Evolutionary conservation across 2,113 vertebrate genomes (phyloP).

Genomic region (Fregetta grallaria): DNA sequence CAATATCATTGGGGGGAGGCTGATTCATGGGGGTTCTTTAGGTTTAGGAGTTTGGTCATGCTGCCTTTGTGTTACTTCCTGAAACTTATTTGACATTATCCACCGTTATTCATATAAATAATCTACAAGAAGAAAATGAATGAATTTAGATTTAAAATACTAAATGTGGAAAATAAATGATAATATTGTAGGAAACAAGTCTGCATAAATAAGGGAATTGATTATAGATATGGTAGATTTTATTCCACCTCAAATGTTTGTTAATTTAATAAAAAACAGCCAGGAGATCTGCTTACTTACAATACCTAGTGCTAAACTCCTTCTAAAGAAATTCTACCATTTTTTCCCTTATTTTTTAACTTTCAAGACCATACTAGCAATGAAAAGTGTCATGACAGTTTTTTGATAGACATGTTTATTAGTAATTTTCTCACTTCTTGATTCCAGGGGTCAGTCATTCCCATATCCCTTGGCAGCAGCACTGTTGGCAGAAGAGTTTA

Average conservation of each 20-base stretch:
- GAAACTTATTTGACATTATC: neutral
- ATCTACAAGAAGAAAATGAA: neutral
- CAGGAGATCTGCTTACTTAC: neutral
- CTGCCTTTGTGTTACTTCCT: neutral
- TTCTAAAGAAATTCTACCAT: neutral
- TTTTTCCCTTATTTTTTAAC: neutral
- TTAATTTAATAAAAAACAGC: neutral
- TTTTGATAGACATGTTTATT: neutral
- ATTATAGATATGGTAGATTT: neutral
- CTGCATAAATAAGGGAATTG: neutral
- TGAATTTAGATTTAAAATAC: neutral
- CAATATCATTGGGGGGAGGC: neutral
- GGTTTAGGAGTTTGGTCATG: neutral
- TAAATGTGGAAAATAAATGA: neutral
- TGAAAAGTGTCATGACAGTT: neutral
- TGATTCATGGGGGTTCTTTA: neutral
- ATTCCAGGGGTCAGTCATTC: neutral
- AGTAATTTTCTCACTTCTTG: neutral
- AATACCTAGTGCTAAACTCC: neutral
- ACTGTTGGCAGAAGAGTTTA: neutral
- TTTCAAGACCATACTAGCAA: neutral
- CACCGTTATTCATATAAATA: neutral
- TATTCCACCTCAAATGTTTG: neutral
- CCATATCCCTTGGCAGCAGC: neutral
- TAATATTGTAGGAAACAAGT: neutral